A percentile compares a stretch with the other conserved stretches of the same genome.
Evolutionary conservation across 1,140 invertebrate species (phyloP).

Genomic region (Cyrtorhinus lividipennis): DNA sequence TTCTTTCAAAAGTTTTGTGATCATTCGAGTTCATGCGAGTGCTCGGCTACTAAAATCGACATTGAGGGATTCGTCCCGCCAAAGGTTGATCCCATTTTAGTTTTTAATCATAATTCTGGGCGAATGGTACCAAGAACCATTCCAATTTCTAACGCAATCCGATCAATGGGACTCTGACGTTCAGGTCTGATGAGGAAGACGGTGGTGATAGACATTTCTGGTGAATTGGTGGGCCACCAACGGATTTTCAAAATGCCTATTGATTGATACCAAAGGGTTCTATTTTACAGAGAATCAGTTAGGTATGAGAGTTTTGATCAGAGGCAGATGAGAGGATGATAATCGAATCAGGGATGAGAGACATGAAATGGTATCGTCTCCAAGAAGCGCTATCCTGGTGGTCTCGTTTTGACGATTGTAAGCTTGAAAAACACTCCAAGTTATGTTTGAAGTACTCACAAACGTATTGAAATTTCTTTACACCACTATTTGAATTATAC

Average conservation of each 20-base stretch:
- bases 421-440: neutral
- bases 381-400: no score
- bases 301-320: neutral
- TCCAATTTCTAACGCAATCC: slow-evolving; percentile 45
- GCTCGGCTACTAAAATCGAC: no score
- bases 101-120: slow-evolving; percentile 84
- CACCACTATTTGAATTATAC: no score
- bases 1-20: neutral
- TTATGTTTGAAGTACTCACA: no score
- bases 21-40: no score
- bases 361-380: no score
- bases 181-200: no score
- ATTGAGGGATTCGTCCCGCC: neutral
- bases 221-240: no score
- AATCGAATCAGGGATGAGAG: no score
- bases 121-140: slow-evolving; percentile 94
- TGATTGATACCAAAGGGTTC: neutral
- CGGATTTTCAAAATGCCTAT: neutral
- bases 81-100: slow-evolving; percentile 33
- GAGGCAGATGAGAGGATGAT: no score
- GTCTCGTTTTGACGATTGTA: neutral
- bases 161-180: neutral
- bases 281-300: neutral
- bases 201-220: no score
- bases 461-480: no score